phyloP scores from a whole-genome alignment of 2,888 invertebrate species.

The Dasysyrphus tricinctus region DNA sequence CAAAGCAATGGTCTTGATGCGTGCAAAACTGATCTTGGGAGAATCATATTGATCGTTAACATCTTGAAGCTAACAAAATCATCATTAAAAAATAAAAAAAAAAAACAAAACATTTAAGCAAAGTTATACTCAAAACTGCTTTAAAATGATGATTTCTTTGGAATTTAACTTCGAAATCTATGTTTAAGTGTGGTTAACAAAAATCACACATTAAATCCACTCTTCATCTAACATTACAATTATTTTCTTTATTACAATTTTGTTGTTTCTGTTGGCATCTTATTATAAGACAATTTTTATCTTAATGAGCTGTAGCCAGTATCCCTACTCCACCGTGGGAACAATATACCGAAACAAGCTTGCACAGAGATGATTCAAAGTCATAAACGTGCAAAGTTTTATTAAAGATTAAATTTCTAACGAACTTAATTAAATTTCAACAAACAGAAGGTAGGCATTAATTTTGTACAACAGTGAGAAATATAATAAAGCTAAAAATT shows the following conservation, averaged over 20 bases:
- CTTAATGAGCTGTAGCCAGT: conserved; percentile 31
- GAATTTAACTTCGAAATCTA: conserved; percentile 42
- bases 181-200: conserved; percentile 26
- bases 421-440: conserved; percentile 59
- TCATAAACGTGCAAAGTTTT: conserved; percentile 45
- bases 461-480: background rate
- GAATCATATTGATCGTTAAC: conserved; percentile 58
- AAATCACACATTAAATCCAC: conserved; percentile 42
- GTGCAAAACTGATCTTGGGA: conserved; percentile 8
- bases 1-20: conserved; percentile 34
- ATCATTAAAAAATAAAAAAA: conserved; percentile 45
- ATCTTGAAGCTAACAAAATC: conserved; percentile 27
- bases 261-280: conserved; percentile 8
- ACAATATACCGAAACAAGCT: conserved; percentile 25
- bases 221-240: conserved; percentile 28
- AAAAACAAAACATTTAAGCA: conserved; percentile 44
- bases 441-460: background rate
- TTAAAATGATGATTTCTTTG: conserved; percentile 46
- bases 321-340: conserved; percentile 50
- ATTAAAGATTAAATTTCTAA: conserved; percentile 61
- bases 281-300: conserved; percentile 25
- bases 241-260: background rate
- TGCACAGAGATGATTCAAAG: conserved; percentile 30
- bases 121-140: conserved; percentile 27
- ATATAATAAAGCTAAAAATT: background rate